Evolutionary conservation across 2,888 invertebrate species (phyloP), one percentile per base, ranked within the genome.

Genomic region (Heteromyza rotundicornis): DNA sequence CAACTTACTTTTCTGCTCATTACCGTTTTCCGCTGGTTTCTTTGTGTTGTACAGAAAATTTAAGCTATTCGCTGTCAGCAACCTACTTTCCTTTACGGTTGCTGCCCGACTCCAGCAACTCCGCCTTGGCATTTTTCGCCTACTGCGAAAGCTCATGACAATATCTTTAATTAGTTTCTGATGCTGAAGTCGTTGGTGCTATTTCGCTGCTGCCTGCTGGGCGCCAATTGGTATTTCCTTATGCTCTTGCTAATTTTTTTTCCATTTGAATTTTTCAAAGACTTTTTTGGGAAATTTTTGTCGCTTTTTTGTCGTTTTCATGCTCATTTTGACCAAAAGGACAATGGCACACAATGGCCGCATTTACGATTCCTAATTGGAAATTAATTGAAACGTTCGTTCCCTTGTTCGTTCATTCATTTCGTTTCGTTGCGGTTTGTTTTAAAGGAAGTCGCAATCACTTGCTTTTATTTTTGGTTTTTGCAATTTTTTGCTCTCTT

Each of bases 381-480:
- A 56, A 44, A 56, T 40, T 56, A 56, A 56, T 56, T 56, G 56
- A 56, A 44, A 56, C 19, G 44, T 44, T 56, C 55, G n/a, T 35
- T 8, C 19, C 54, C 14, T 22, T n/a, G 8, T 40, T n/a, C 40
- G 3, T 40, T 40, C 12, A 3, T 40, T n/a, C 40, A 3, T 40
- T 40, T n/a, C n/a, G 40, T 8, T 40, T 40, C 40, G 27, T 27
- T 27, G 5, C 27, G 27, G 10, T 27, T 27, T 10, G 27, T 27
- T 27, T 27, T 10, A 7, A 27, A 27, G 27, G 27, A 27, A 27
- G 27, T 27, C 27, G 7, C 10, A 27, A 27, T 27, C 27, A 10
- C 27, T 10, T 27, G 5, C 10, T 27, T 27, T 27, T 27, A 10
- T 27, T 27, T 27, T 27, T 27, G 7, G 10, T 27, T 27, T 27